Evolutionary conservation across 2,113 vertebrate genomes (phyloP).

Genomic region (Herpetotheres cachinnans): DNA sequence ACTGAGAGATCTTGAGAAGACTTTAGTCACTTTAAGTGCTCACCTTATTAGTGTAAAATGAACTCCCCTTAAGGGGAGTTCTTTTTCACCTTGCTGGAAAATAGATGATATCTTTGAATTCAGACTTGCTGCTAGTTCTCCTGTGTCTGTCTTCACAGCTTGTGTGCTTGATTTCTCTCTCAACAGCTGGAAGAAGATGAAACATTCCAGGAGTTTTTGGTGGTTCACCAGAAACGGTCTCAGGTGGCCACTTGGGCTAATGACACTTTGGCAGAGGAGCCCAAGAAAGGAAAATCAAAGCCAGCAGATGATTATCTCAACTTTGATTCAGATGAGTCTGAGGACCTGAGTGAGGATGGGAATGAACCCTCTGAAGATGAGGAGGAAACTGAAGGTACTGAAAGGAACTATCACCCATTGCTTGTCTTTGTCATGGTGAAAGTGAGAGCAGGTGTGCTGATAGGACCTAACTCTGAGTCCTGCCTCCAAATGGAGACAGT

Average conservation of each 20-base stretch:
- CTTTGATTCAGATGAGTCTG: slow-evolving; percentile 84
- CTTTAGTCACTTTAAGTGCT: neutral
- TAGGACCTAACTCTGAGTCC: fast-evolving
- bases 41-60: neutral
- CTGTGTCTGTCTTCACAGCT: neutral
- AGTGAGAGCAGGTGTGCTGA: neutral
- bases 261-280: slow-evolving; percentile 70
- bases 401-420: neutral
- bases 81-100: neutral
- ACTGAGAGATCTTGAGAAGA: neutral
- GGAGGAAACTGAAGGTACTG: neutral
- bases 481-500: neutral
- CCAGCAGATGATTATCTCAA: slow-evolving; percentile 87
- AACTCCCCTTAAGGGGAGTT: neutral
- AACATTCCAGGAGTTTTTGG: slow-evolving; percentile 90
- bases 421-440: neutral
- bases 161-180: neutral
- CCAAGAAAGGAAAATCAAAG: neutral
- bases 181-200: slow-evolving; percentile 83
- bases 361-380: neutral
- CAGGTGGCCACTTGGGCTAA: slow-evolving; percentile 89
- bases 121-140: neutral
- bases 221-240: slow-evolving; percentile 86
- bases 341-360: slow-evolving; percentile 60
- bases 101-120: neutral